These are phyloP conservation scores for Cephalopachus bancanus DNA, from an alignment of 2,797 vertebrate species.

Conservation along the genomic window DNA sequence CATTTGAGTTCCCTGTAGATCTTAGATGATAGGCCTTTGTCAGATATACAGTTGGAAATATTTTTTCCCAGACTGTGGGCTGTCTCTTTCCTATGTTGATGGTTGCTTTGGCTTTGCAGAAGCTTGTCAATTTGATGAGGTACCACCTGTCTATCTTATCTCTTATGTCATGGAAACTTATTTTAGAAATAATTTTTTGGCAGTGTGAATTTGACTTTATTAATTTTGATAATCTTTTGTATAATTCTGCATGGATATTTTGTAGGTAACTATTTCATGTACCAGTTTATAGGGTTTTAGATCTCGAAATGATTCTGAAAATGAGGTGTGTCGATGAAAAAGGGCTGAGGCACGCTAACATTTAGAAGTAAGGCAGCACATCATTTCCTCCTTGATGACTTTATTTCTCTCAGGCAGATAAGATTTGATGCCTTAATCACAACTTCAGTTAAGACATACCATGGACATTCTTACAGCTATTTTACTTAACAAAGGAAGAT, in stretches of 20 bases:
- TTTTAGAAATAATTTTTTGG: not conserved
- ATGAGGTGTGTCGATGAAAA: not conserved
- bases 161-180: not conserved
- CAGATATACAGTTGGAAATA: too few species aligned
- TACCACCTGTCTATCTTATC: too few species aligned
- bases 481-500: not conserved
- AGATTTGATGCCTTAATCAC: not conserved
- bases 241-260: not conserved
- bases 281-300: not conserved
- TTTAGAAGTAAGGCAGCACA: not conserved
- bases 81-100: too few species aligned
- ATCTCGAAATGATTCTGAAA: not conserved
- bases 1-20: too few species aligned
- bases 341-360: too few species aligned
- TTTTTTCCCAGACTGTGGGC: too few species aligned
- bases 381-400: not conserved
- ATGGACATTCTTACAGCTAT: not conserved
- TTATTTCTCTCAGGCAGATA: not conserved
- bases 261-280: not conserved
- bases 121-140: too few species aligned
- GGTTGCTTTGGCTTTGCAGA: too few species aligned
- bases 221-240: not conserved
- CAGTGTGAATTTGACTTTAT: not conserved
- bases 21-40: too few species aligned
- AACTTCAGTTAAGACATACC: not conserved